Percentiles rank a stretch among this genome's conserved stretches.
Conservation (phyloP, 2,797 vertebrate genomes). For the Syngnathus rostellatus region DNA sequence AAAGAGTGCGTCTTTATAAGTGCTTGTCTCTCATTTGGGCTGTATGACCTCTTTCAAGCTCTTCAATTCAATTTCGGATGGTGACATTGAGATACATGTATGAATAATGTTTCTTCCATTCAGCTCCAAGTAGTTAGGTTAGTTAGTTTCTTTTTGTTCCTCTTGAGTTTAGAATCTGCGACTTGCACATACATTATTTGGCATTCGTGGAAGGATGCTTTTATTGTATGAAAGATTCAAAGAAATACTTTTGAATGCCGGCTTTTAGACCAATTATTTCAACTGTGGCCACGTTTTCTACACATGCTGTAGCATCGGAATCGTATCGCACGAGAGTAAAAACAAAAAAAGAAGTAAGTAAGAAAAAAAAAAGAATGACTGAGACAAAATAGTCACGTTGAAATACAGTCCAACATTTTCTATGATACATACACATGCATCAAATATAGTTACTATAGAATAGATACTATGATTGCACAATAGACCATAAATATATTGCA, state of each 20-base stretch:
- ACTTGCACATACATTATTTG: not conserved
- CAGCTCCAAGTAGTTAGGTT: not conserved
- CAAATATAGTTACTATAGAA: too few species aligned
- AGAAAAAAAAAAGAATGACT: too few species aligned
- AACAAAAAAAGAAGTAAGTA: too few species aligned
- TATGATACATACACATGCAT: too few species aligned
- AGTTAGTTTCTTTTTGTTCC: not conserved
- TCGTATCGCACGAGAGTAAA: too few species aligned
- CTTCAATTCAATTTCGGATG: not conserved
- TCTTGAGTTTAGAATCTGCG: not conserved
- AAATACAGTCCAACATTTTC: too few species aligned
- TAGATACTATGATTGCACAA: too few species aligned
- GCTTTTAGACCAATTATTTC: not conserved
- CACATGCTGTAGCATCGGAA: too few species aligned
- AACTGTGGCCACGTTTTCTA: not conserved
- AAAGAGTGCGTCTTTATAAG: not conserved
- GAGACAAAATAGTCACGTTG: too few species aligned
- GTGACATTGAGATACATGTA: not conserved
- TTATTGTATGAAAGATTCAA: not conserved
- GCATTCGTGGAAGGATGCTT: not conserved
- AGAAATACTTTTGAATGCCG: not conserved
- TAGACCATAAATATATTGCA: too few species aligned
- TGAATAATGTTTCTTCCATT: not conserved
- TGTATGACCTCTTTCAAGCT: slow-evolving; percentile 1
- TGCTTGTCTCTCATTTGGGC: not conserved